Evolutionary conservation across 2,888 invertebrate genomes (phyloP).

Genomic region (Cybosia mesomella): DNA sequence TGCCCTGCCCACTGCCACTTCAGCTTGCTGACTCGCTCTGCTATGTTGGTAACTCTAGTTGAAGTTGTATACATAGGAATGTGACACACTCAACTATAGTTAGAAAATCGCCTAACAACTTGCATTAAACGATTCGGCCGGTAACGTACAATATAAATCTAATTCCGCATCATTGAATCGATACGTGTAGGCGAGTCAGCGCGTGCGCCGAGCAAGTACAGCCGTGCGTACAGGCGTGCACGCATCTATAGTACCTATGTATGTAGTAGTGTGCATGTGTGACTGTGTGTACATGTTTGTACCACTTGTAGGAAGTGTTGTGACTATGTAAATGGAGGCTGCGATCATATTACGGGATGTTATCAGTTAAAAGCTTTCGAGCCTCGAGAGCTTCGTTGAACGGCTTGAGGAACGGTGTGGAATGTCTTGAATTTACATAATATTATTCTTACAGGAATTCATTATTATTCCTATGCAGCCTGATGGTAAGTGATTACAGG

Average conservation of each 20-base stretch:
- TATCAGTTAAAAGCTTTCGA: constrained; percentile 3
- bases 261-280: background rate
- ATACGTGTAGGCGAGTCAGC: background rate
- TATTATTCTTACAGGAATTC: background rate
- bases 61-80: too few species aligned
- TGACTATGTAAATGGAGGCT: constrained; percentile 10
- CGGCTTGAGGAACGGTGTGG: background rate
- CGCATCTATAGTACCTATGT: background rate
- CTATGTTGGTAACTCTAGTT: too few species aligned
- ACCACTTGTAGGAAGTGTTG: constrained; percentile 4
- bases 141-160: background rate
- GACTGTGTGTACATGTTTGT: background rate
- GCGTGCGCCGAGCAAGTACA: background rate
- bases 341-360: constrained; percentile 8
- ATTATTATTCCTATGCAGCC: constrained; percentile 4
- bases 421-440: background rate
- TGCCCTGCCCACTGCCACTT: too few species aligned
- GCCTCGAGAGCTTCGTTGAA: background rate
- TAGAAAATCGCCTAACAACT: background rate
- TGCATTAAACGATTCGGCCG: background rate
- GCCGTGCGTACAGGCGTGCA: background rate
- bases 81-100: background rate
- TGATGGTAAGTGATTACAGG: background rate
- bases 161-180: background rate
- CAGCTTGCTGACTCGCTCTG: too few species aligned